A percentile compares a stretch with the other conserved stretches of the same genome.
Conservation (phyloP, 2,888 invertebrate species). For the Catotricha subobsoleta region DNA sequence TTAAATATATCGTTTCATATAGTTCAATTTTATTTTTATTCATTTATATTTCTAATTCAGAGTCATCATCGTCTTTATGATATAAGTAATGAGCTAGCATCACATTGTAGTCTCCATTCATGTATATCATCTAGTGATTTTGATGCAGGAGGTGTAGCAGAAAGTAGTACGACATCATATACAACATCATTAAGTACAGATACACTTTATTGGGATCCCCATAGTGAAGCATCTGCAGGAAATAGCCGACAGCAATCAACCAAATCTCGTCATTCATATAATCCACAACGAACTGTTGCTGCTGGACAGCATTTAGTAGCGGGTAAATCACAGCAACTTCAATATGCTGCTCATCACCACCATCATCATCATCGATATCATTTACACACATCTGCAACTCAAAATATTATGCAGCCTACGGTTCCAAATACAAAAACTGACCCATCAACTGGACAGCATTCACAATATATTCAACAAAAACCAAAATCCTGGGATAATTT, state of each 20-base stretch:
- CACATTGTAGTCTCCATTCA: constrained; percentile 66
- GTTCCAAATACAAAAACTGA: constrained; percentile 19
- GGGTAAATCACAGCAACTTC: no score
- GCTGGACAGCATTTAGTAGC: no score
- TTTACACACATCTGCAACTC: constrained; percentile 27
- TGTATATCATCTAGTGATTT: constrained; percentile 61
- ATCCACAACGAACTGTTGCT: no score
- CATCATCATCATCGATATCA: constrained; percentile 24
- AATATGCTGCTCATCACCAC: constrained; percentile 21
- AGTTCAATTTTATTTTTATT: not conserved
- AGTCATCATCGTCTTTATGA: constrained; percentile 40
- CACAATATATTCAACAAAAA: constrained; percentile 37
- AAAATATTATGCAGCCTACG: no score
- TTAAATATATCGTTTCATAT: constrained; percentile 21
- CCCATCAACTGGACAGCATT: constrained; percentile 12
- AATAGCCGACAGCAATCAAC: constrained; percentile 37
- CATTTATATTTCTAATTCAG: constrained; percentile 7
- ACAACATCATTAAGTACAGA: constrained; percentile 75
- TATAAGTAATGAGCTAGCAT: constrained; percentile 49
- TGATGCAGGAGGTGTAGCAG: constrained; percentile 39
- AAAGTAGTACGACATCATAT: constrained; percentile 60
- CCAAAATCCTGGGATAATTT: constrained; percentile 85
- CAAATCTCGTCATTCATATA: constrained; percentile 39
- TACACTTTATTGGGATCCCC: constrained; percentile 65
- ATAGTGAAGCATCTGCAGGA: constrained; percentile 20